Evolutionary conservation across 2,888 invertebrate genomes (phyloP).

Genomic region (Cheilosia soror): DNA sequence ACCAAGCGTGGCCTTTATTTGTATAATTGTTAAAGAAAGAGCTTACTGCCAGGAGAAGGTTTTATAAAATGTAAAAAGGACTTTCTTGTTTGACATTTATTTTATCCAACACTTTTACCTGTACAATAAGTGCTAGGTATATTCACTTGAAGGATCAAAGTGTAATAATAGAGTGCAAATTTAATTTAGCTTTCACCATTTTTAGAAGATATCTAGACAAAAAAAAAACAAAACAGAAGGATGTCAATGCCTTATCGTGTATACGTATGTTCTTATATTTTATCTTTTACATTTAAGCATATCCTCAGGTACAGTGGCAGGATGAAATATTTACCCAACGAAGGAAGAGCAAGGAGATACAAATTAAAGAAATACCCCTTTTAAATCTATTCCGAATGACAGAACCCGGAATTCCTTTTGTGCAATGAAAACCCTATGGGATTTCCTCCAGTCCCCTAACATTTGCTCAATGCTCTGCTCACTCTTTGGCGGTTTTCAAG

Average conservation of each 20-base stretch:
- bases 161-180: conserved; percentile 41
- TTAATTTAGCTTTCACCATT: conserved; percentile 30
- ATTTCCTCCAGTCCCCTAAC: conserved; percentile 26
- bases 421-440: conserved; percentile 36
- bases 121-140: conserved; percentile 36
- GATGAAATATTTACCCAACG: conserved; percentile 42
- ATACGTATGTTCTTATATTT: conserved; percentile 15
- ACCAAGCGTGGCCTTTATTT: conserved; percentile 48
- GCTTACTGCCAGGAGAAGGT: conserved; percentile 13
- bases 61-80: neutral
- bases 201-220: conserved; percentile 2
- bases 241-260: conserved; percentile 21
- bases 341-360: conserved; percentile 19
- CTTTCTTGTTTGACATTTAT: conserved; percentile 38
- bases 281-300: conserved; percentile 7
- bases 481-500: conserved; percentile 28
- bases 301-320: conserved; percentile 18
- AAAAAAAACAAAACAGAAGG: conserved; percentile 9
- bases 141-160: conserved; percentile 38
- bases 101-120: conserved; percentile 40
- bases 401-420: conserved; percentile 25
- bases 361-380: conserved; percentile 41
- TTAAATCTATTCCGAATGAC: conserved; percentile 32
- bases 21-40: conserved; percentile 45
- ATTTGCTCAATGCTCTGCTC: conserved; percentile 18